These are phyloP conservation scores for Cyclophora albipunctata DNA, from an alignment of 2,888 invertebrate genomes.

Conservation along the genomic window DNA sequence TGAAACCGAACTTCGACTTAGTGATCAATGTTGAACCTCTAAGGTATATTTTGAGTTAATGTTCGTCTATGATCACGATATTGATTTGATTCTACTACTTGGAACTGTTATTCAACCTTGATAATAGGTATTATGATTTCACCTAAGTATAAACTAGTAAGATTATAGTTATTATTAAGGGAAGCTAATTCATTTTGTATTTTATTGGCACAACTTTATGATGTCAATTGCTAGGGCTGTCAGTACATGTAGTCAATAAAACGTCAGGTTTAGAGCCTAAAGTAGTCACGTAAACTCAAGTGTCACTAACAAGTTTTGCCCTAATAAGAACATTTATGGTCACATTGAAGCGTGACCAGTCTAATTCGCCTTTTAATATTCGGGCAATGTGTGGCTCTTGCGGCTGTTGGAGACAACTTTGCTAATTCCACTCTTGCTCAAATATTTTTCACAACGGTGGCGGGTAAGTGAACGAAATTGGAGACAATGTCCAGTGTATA, in stretches of 20 bases:
- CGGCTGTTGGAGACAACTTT: slow-evolving; percentile 45
- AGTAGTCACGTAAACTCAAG: slow-evolving; percentile 38
- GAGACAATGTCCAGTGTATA: slow-evolving; percentile 41
- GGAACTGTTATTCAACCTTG: slow-evolving; percentile 2
- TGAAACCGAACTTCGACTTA: slow-evolving; percentile 56
- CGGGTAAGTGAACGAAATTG: slow-evolving; percentile 45
- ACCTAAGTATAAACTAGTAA: neutral
- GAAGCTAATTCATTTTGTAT: slow-evolving; percentile 11
- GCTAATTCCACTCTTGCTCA: slow-evolving; percentile 42
- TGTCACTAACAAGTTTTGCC: slow-evolving; percentile 34
- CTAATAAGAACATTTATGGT: slow-evolving; percentile 57
- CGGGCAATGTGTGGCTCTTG: slow-evolving; percentile 49
- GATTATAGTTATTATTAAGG: slow-evolving; percentile 5
- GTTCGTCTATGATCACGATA: slow-evolving; percentile 45
- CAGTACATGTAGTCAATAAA: slow-evolving; percentile 15
- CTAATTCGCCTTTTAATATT: slow-evolving; percentile 66
- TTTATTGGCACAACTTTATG: slow-evolving; percentile 16
- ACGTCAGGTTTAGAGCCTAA: slow-evolving; percentile 13
- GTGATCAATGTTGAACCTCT: slow-evolving; percentile 62
- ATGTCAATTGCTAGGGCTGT: slow-evolving; percentile 10
- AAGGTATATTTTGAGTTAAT: slow-evolving; percentile 60
- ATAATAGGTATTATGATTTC: no score
- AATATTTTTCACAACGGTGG: slow-evolving; percentile 44
- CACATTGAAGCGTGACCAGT: slow-evolving; percentile 47
- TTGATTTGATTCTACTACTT: slow-evolving; percentile 33